A percentile compares a stretch with the other conserved stretches of the same genome.
These are phyloP conservation scores for Prochilodus magdalenae DNA, from an alignment of 2,113 vertebrate genomes.

Conservation along the genomic window DNA sequence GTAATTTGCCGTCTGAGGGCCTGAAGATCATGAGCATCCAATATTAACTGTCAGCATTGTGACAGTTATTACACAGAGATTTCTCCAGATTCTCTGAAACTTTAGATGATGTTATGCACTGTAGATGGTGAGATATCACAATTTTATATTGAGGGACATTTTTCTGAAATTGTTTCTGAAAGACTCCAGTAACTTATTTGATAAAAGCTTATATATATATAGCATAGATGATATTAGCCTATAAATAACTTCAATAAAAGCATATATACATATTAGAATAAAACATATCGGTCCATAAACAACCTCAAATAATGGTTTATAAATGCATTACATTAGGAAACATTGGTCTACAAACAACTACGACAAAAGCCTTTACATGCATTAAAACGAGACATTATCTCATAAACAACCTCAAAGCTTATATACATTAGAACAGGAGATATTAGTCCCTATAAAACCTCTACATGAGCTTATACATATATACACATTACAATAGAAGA, in stretches of 20 bases:
- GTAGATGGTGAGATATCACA: no score
- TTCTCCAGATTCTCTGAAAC: no score
- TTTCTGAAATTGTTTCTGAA: no score
- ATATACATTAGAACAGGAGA: neutral
- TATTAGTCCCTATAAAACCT: neutral
- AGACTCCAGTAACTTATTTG: no score
- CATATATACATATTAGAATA: neutral
- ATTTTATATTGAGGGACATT: no score
- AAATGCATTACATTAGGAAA: neutral
- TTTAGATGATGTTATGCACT: no score
- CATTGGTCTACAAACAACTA: neutral
- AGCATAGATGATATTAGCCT: neutral
- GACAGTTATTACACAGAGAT: no score
- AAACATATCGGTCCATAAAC: no score
- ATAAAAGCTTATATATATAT: neutral
- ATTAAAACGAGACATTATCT: neutral
- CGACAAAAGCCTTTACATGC: neutral
- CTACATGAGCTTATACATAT: neutral
- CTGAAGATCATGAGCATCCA: no score
- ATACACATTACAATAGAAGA: neutral
- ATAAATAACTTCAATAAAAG: neutral
- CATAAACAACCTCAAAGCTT: neutral
- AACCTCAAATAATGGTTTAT: no score
- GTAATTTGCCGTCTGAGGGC: no score
- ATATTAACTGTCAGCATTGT: no score